Evolutionary conservation across 2,888 invertebrate genomes (phyloP), one percentile per base, ranked within the genome.

Genomic region (Nephrotoma guestfalica): DNA sequence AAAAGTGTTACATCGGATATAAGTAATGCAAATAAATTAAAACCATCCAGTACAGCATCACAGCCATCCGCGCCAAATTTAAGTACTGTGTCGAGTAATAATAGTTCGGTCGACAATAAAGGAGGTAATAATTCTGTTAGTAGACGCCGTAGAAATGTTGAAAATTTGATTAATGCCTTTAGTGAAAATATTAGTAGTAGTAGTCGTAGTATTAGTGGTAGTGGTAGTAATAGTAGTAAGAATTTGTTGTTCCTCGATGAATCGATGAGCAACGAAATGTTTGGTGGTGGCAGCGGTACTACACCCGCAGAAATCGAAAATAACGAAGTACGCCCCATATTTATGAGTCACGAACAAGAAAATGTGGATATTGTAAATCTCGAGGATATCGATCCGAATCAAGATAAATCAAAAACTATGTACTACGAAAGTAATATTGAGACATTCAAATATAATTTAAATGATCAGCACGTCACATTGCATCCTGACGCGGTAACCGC

Each of bases 1-100:
- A 96, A 96, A 92, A 93, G 94, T 88, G 93, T 95, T 89, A 94
- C 94, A 88, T 92, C 95, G 88, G 95, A 95, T 90, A 94, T 93
- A 89, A 95, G 96, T 92, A 94, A 95, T 90, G 95, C 96, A 89
- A 94, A 92, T 90, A 92, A 93, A 90, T 93, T 94, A 88, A 94
- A 94, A 90, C 94, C 94, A 89, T 93, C 93, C 90, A 57, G 93
- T 87, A 88, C 90, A 89, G 88, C 88, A 89, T 89, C 87, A 88
- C 91, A 93, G 92, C 94, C 94, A 92, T 93, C 90, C 86, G 89
- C 90, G 89, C 90, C 90, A 87, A 90, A 90, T 87, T 90, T 90
- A 87, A 89, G 90, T 83, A 90, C 92, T 41, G 45, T 86, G 18
- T 43, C 51, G 40, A 51, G 51, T n/a, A 86, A 41, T 85, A 18